Percentiles rank a stretch among this genome's conserved stretches.
These are phyloP conservation scores for Ornithoptera priamus DNA, from an alignment of 2,888 invertebrate genomes.

Conservation along the genomic window DNA sequence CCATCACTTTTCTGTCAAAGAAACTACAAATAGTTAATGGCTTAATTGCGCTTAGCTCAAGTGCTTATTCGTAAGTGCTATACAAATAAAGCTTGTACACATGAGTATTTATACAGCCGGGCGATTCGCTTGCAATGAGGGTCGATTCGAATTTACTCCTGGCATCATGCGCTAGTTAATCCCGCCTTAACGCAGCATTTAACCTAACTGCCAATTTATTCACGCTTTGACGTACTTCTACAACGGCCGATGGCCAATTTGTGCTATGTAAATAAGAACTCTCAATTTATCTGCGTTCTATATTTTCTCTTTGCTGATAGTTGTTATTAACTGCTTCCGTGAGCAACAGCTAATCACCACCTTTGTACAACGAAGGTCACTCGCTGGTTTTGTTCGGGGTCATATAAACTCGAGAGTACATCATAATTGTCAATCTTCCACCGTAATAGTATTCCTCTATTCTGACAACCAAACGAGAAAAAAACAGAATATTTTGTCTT, in stretches of 20 bases:
- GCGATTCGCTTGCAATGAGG: slow-evolving; percentile 44
- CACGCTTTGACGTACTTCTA: slow-evolving; percentile 30
- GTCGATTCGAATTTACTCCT: slow-evolving; percentile 53
- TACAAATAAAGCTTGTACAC: slow-evolving; percentile 52
- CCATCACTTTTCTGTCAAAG: neutral
- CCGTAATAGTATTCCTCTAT: too few relatives aligned
- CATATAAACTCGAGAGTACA: too few relatives aligned
- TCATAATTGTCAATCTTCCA: too few relatives aligned
- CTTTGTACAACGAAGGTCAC: too few relatives aligned
- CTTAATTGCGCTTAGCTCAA: slow-evolving; percentile 30
- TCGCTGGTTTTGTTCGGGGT: too few relatives aligned
- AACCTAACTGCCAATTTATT: slow-evolving; percentile 30
- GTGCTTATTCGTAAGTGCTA: slow-evolving; percentile 37
- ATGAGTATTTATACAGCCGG: slow-evolving; percentile 55
- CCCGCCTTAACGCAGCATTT: slow-evolving; percentile 39
- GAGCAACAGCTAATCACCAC: too few relatives aligned
- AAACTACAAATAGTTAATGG: slow-evolving; percentile 6
- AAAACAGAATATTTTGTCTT: too few relatives aligned
- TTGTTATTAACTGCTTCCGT: too few relatives aligned
- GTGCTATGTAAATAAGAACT: slow-evolving; percentile 24
- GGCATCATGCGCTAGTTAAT: slow-evolving; percentile 56
- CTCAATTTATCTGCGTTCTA: slow-evolving; percentile 11
- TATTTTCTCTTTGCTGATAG: neutral
- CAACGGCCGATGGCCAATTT: slow-evolving; percentile 27
- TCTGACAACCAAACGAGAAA: too few relatives aligned